phyloP scores from a whole-genome alignment of 2,888 invertebrate genomes.

The Crioceris asparagi region DNA sequence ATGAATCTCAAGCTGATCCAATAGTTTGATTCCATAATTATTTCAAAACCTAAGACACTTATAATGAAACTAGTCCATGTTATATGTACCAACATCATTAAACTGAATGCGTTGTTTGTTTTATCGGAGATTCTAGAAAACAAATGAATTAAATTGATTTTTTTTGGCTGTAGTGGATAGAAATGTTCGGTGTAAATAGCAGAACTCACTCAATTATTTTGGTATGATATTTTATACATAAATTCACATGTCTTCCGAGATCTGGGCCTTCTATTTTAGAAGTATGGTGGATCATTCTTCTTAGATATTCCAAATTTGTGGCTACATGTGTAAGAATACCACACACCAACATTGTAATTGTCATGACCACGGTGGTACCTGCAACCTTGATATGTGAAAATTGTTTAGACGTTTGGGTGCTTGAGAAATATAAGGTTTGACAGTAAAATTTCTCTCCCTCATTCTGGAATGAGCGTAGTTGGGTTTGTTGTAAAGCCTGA shows the following conservation, averaged over 20 bases:
- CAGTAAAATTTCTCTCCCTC: too few species aligned
- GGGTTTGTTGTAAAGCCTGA: too few species aligned
- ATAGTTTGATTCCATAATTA: slow-evolving; percentile 22
- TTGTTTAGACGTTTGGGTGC: too few species aligned
- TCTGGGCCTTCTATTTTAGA: slow-evolving; percentile 7
- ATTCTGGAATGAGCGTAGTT: too few species aligned
- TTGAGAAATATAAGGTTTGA: too few species aligned
- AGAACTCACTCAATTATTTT: slow-evolving; percentile 21
- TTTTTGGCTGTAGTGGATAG: too few species aligned
- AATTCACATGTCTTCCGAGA: slow-evolving; percentile 11
- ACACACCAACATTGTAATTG: slow-evolving; percentile 23
- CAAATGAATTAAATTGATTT: neutral
- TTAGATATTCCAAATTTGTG: slow-evolving; percentile 20
- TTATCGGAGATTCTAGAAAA: slow-evolving; percentile 12
- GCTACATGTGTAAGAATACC: slow-evolving; percentile 23
- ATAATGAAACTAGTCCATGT: slow-evolving; percentile 27
- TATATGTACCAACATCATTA: slow-evolving; percentile 27
- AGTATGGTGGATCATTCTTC: slow-evolving; percentile 10
- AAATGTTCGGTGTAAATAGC: too few species aligned
- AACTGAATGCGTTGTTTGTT: slow-evolving; percentile 21
- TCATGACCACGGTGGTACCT: slow-evolving; percentile 21
- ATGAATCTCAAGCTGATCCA: slow-evolving; percentile 22
- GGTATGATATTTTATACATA: slow-evolving; percentile 21
- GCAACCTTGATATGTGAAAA: too few species aligned
- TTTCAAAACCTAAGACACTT: slow-evolving; percentile 26